These are phyloP conservation scores for Oncorhynchus mykiss DNA, from an alignment of 2,113 vertebrate species.

Conservation along the genomic window DNA sequence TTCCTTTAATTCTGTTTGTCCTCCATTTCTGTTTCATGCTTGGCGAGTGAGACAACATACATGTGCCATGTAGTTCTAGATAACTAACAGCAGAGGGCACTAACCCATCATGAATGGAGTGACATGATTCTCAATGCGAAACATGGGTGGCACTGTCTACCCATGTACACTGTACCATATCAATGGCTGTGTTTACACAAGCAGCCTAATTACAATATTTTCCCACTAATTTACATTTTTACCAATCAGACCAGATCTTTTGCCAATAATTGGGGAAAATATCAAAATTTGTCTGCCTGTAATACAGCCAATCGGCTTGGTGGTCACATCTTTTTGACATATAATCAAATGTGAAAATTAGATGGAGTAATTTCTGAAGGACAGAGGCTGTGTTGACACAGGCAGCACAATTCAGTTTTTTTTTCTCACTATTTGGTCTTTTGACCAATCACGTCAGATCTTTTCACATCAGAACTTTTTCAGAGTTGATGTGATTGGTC, in stretches of 20 bases:
- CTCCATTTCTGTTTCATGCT: not conserved
- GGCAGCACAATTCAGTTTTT: too few relatives aligned
- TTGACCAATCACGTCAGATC: too few relatives aligned
- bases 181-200: too few relatives aligned
- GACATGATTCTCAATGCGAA: not conserved
- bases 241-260: not conserved
- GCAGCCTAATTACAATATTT: not conserved
- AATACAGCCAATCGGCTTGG: too few relatives aligned
- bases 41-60: not conserved
- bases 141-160: conserved; percentile 61
- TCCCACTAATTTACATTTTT: not conserved
- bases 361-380: not conserved
- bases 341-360: not conserved
- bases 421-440: too few relatives aligned
- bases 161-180: conserved; percentile 12
- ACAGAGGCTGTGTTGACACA: not conserved
- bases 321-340: too few relatives aligned
- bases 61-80: not conserved
- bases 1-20: not conserved
- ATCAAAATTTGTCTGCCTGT: too few relatives aligned
- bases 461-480: too few relatives aligned
- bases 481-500: too few relatives aligned
- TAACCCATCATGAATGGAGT: not conserved
- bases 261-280: too few relatives aligned
- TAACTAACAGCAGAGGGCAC: conserved; percentile 52